Base-by-base conservation (phyloP, 2,797 vertebrate genomes). In the Amazona ochrocephala region DNA sequence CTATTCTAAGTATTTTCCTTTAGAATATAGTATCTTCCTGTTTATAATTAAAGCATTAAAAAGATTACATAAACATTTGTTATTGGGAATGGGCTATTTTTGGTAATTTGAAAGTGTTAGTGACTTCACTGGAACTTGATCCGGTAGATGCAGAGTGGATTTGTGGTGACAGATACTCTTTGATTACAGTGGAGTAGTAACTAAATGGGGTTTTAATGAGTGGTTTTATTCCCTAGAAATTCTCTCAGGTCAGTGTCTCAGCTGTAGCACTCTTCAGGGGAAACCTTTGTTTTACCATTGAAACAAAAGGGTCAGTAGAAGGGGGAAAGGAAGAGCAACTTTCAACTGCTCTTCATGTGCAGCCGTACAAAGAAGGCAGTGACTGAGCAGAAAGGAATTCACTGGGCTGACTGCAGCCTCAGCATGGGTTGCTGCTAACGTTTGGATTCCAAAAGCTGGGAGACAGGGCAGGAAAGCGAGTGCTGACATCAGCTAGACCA, bases 351-450 rank as follows among this genome's bases (percentile, higher is more conserved):
- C 14, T 47, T 72, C 6, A 2, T 48, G 41, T 77, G 56, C 83
- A 44, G n/a, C 41, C 13, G 2, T 71, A 45, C 41, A 15, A 10
- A 53, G 61, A 10, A 53, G 61, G 73, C 29, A 3, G 48, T 95
- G 97, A 96, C 89, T 60, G 94, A 85, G 85, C 85, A 54, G 89
- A 81, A 75, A 72, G 94, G 94, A 97, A 95, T 96, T 95, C 48
- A 90, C 94, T 98, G 98, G 97, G 86, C 94, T 95, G 96, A 97
- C 83, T 97, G 97, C 84, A 85, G 97, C 96, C 97, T 98, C 96
- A 98, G 98, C 97, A 89, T 85, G 53, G 88, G 95, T 96, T 97
- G 95, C 83, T 98, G 97, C 97, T 98, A 91, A 86, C 97, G 97
- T 96, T 97, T 91, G 48, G 82, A 91, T 98, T 96, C 96, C 97